These are phyloP conservation scores for Procavia capensis DNA, from an alignment of 2,113 vertebrate species.

Conservation along the genomic window DNA sequence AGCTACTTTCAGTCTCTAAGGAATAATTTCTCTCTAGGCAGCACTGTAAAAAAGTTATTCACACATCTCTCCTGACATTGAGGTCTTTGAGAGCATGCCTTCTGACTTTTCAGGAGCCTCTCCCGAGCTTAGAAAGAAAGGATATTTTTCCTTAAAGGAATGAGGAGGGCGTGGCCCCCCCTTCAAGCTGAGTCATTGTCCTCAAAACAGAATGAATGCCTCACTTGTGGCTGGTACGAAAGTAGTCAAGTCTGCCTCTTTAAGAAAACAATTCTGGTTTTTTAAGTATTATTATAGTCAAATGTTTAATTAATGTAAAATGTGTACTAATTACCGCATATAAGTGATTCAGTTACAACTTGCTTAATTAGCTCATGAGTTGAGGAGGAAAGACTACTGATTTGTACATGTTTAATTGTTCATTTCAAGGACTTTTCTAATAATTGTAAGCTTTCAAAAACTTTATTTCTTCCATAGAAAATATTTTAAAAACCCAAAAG, in stretches of 20 bases:
- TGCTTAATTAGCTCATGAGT: slow-evolving; percentile 30
- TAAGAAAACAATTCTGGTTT: slow-evolving; percentile 3
- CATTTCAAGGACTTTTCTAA: slow-evolving; percentile 13
- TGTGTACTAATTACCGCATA: neutral
- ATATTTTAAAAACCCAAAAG: neutral
- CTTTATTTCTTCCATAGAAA: neutral
- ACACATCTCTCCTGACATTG: neutral
- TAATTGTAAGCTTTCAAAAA: slow-evolving; percentile 25
- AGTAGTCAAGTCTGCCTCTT: neutral
- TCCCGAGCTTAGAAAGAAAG: neutral
- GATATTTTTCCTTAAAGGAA: neutral
- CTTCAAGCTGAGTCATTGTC: slow-evolving; percentile 62
- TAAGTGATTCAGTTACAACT: neutral
- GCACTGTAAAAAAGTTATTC: neutral
- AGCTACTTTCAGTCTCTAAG: neutral
- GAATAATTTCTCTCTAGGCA: neutral
- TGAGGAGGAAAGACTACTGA: neutral
- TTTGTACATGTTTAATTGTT: neutral
- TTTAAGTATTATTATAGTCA: neutral
- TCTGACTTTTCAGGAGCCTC: neutral
- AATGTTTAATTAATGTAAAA: neutral
- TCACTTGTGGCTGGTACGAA: neutral
- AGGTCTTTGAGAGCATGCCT: neutral
- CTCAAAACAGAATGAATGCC: neutral
- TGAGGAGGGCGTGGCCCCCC: neutral